These are phyloP conservation scores for Chrysocyon brachyurus DNA, from an alignment of 2,797 vertebrate species.

Conservation along the genomic window DNA sequence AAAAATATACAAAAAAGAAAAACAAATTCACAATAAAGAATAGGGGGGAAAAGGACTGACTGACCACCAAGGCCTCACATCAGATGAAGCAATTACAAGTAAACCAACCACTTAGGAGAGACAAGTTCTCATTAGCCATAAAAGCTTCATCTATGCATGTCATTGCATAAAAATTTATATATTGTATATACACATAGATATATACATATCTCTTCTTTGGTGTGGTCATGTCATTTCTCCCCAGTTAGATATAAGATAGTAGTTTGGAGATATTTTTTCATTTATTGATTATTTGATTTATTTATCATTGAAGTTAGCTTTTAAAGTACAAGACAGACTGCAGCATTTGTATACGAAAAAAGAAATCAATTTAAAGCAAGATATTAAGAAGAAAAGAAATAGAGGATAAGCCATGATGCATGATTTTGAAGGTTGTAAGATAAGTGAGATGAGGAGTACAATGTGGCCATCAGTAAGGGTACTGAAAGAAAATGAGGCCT, in stretches of 20 bases:
- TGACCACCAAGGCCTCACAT: not conserved
- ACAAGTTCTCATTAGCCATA: not conserved
- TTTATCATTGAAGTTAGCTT: constrained; percentile 2
- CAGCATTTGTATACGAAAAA: constrained; percentile 29
- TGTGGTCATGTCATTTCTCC: not conserved
- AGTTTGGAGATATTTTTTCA: not conserved
- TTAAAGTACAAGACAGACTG: not conserved
- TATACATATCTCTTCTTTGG: not conserved
- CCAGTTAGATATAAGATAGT: not conserved
- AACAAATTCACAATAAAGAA: not conserved
- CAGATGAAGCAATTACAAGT: not conserved
- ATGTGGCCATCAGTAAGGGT: not conserved
- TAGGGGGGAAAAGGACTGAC: not conserved
- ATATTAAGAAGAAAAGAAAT: not conserved
- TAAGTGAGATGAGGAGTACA: not conserved
- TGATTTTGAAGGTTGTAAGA: not conserved
- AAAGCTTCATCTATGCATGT: not conserved
- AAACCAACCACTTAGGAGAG: not conserved
- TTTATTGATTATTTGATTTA: constrained; percentile 29
- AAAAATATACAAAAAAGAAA: no score
- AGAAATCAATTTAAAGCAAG: constrained; percentile 15
- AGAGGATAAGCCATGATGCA: not conserved
- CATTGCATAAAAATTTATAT: not conserved
- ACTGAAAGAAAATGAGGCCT: not conserved
- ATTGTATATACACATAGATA: not conserved